Base-by-base conservation (phyloP, 2,113 vertebrate species). In the Vanacampus margaritifer region DNA sequence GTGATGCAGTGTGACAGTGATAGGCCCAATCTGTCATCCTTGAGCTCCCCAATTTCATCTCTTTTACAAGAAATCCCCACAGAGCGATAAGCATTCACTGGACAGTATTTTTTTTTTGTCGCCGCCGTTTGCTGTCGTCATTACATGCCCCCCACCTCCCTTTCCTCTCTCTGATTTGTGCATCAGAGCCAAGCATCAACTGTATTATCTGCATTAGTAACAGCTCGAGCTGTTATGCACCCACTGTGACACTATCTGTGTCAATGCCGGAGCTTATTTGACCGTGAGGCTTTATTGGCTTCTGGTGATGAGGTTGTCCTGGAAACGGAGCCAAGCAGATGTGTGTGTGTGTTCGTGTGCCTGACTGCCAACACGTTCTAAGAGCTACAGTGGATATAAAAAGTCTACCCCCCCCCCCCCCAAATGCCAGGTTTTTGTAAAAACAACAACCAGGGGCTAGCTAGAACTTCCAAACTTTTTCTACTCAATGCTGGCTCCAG, bases 251-350 rank as follows among this genome's bases (percentile, higher is more conserved):
- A 19, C 50, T 45, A 60, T 50, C 23, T 67, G 69, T 71, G 67
- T 71, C 71, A 65, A 32, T 4, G 28, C 39, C 5, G 35, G 26
- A 48, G 68, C 43, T 64, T 63, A 69, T 76, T 68, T 72, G 64
- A 35, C 51, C 37, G 50, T 82, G 61, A 68, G 64, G 73, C 69
- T 85, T 74, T 75, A 73, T 79, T 79, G 69, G 66, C 51, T 74
- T 56, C 39, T 73, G 50, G 58, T 64, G 60, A 73, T 79, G 68
- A 26, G 58, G 39, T 65, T 65, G 76, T 72, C 76, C 66, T 79
- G 71, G 71, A 75, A 70, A 86, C 70, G 2, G 53, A 57, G 39
- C 39, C 21, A 21, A 35, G 56, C 60, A 73, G 50, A 62, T 64
- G 68, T 63, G 51, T 57, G 50, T 53, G 16, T 61, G 64, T 54